These are phyloP conservation scores for Calephelis nemesis DNA, from an alignment of 1,140 invertebrate species.

Conservation along the genomic window DNA sequence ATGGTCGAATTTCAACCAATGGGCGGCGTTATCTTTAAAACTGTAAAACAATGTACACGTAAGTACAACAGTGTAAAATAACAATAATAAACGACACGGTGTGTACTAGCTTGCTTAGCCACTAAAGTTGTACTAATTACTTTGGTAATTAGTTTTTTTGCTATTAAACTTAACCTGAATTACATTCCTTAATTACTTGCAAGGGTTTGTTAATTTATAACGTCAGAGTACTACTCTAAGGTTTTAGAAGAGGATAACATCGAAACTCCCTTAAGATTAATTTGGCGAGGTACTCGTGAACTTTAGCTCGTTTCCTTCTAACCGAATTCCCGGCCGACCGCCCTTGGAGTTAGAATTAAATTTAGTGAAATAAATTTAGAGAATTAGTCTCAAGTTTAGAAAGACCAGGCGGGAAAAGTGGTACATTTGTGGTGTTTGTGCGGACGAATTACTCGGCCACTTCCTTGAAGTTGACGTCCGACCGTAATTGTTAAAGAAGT, in stretches of 20 bases:
- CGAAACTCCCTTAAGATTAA: conserved; percentile 78
- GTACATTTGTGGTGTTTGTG: conserved; percentile 40
- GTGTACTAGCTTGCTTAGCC: too few relatives aligned
- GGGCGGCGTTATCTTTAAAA: too few relatives aligned
- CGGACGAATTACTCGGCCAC: conserved; percentile 27
- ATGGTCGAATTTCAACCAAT: too few relatives aligned
- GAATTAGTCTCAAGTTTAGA: conserved; percentile 58
- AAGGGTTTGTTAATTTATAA: conserved; percentile 76
- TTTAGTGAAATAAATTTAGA: conserved; percentile 75
- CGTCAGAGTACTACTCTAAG: conserved; percentile 53
- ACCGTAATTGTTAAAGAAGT: conserved; percentile 41
- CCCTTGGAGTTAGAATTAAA: conserved; percentile 71
- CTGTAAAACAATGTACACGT: too few relatives aligned
- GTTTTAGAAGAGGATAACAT: conserved; percentile 63
- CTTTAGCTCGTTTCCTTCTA: conserved; percentile 75
- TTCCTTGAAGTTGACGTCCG: conserved; percentile 8
- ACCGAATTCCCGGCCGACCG: conserved; percentile 66
- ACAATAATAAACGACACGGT: too few relatives aligned
- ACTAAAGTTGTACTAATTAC: conserved; percentile 30
- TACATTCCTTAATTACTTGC: conserved; percentile 69
- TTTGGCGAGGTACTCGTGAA: conserved; percentile 69
- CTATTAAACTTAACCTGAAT: conserved; percentile 65
- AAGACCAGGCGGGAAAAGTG: conserved; percentile 35
- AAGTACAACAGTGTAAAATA: too few relatives aligned
- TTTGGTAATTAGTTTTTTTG: conserved; percentile 71